phyloP scores from a whole-genome alignment of 2,888 invertebrate species.

The Rhagophthalmus giganteus region DNA sequence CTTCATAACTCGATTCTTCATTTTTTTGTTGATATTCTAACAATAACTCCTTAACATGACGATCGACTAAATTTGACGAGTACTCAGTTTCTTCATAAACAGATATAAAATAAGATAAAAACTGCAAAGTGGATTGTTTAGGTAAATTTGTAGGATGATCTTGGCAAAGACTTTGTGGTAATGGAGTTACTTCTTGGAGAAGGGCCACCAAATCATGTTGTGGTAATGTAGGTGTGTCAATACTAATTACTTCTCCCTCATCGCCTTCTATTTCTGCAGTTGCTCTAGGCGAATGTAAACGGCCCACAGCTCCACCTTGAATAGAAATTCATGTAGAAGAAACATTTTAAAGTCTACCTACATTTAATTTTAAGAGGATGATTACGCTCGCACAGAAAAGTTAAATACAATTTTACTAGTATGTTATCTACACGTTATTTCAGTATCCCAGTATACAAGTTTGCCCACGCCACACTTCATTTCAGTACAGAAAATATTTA shows the following conservation, averaged over 20 bases:
- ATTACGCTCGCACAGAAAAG: no score
- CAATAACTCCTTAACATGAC: constrained; percentile 65
- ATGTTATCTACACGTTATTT: no score
- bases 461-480: no score
- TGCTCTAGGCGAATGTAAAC: constrained; percentile 62
- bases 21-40: constrained; percentile 63
- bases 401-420: no score
- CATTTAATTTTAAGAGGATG: no score
- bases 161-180: constrained; percentile 55
- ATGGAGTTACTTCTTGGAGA: constrained; percentile 66
- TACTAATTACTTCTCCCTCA: constrained; percentile 75
- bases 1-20: constrained; percentile 46
- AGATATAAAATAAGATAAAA: constrained; percentile 60
- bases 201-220: constrained; percentile 70
- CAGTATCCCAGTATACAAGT: no score
- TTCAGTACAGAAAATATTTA: no score
- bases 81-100: constrained; percentile 62
- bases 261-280: constrained; percentile 84
- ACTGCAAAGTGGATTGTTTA: constrained; percentile 46
- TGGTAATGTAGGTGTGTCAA: constrained; percentile 75
- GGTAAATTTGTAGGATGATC: constrained; percentile 27
- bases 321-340: not conserved
- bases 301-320: constrained; percentile 60
- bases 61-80: constrained; percentile 48
- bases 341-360: no score